Evolutionary conservation across 2,113 vertebrate genomes (phyloP).

Genomic region (Neogobius melanostomus): DNA sequence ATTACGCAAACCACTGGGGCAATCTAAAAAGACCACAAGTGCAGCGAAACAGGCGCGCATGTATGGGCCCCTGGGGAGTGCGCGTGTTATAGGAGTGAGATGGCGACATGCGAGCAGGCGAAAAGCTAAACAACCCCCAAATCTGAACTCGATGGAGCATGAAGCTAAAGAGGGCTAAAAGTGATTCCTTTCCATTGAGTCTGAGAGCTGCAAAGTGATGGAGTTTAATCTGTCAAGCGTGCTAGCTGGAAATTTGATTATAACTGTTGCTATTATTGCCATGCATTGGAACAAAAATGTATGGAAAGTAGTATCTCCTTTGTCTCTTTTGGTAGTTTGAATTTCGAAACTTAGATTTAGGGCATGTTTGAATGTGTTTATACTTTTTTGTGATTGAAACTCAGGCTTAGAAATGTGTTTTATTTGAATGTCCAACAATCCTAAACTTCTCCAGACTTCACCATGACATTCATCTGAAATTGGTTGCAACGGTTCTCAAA

Average conservation of each 20-base stretch:
- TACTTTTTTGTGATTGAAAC: too few relatives aligned
- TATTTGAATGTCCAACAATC: too few relatives aligned
- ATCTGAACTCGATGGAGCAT: too few relatives aligned
- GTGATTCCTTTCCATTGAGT: background rate
- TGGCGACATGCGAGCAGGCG: background rate
- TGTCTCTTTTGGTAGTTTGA: too few relatives aligned
- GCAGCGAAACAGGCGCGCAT: background rate
- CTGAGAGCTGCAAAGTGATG: background rate
- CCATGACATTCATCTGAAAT: too few relatives aligned
- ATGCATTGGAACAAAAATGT: background rate
- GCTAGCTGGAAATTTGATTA: background rate
- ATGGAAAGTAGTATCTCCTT: background rate
- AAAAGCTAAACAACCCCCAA: background rate
- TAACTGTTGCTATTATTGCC: background rate
- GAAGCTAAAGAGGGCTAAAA: background rate
- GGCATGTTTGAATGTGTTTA: too few relatives aligned
- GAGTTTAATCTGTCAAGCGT: background rate
- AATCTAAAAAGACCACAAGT: conserved; percentile 8
- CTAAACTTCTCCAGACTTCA: too few relatives aligned
- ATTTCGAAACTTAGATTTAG: too few relatives aligned
- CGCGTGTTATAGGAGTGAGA: background rate
- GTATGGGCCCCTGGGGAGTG: conserved; percentile 9
- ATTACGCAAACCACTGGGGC: conserved; percentile 15
- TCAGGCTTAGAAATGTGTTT: too few relatives aligned
- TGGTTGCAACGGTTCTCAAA: too few relatives aligned